Percentiles rank a stretch among this genome's conserved stretches.
These are phyloP conservation scores for Mactromeris polynyma DNA, from an alignment of 2,888 invertebrate genomes.

Conservation along the genomic window DNA sequence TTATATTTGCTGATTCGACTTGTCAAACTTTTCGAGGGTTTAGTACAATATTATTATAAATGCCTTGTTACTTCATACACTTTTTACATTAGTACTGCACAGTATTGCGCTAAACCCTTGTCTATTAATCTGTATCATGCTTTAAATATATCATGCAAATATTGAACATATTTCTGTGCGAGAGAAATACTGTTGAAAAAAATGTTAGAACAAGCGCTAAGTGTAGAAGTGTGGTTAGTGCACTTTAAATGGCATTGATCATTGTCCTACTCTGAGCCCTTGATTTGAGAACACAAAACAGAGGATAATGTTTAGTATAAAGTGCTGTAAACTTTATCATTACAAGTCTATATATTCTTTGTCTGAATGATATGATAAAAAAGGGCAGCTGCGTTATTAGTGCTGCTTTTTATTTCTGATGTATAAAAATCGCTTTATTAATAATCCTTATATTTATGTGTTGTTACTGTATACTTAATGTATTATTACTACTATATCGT, in stretches of 20 bases:
- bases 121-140: too few species aligned
- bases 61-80: background rate
- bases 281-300: background rate
- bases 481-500: background rate
- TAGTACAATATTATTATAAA: background rate
- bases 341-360: background rate
- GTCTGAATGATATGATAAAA: background rate
- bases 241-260: too few species aligned
- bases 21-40: background rate
- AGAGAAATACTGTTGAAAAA: too few species aligned
- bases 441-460: background rate
- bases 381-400: slow-evolving; percentile 6
- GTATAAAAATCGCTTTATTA: background rate
- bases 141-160: too few species aligned
- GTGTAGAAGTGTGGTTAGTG: too few species aligned
- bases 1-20: background rate
- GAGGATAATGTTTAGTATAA: background rate
- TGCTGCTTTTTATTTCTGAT: slow-evolving; percentile 4
- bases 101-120: too few species aligned
- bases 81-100: background rate
- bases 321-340: background rate
- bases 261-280: background rate
- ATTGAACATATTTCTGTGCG: too few species aligned
- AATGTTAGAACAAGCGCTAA: too few species aligned
- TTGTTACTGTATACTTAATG: background rate